Base-by-base conservation (phyloP, 2,888 invertebrate genomes). In the Eupelmus urozonus region DNA sequence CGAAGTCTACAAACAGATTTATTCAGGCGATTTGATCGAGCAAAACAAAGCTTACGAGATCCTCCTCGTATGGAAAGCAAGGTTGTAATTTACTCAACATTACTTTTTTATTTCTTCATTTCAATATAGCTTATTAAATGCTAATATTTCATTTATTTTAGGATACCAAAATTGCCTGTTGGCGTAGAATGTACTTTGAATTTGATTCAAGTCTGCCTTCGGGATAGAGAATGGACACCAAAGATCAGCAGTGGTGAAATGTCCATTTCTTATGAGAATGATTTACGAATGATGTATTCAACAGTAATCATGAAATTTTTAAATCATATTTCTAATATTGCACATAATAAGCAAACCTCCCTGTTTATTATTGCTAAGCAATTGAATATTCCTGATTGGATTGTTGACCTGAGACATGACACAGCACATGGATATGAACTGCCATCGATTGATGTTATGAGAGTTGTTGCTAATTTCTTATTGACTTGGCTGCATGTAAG, bases 321-420 rank as follows among this genome's bases (percentile, higher is more conserved):
- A 7, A 94, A 94, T 87, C 92, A 93, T 83, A 92, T 93, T 86
- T 89, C 92, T n/a, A 92, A 92, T 82, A 87, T 91, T 69, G 92
- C 92, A 80, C 90, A 91, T 59, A 90, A 90, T 0, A 92, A 91
- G 85, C 91, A 91, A 20, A 85, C 82, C 9, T 90, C 90, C 3
- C 90, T 93, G 82, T 91, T 93, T 79, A 90, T 91, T 84, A 93
- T 93, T 42, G 94, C 94, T 0, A 91, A 91, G 80, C 91, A 93
- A 87, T 89, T 94, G 76, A 93, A 93, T 55, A 92, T 96, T 53
- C 96, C 96, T 0, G 93, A 93, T 79, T 96, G 96, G 96, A 92
- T 97, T 75, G 93, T 96, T 5, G 93, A 94, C 81, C 88, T 96
- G 69, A 91, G 96, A 70, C 96, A 97, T 87, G 94, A 95, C 81